Percentiles rank a stretch among this genome's conserved stretches.
Conservation (phyloP, 2,797 vertebrate genomes). For the Periophthalmus magnuspinnatus region DNA sequence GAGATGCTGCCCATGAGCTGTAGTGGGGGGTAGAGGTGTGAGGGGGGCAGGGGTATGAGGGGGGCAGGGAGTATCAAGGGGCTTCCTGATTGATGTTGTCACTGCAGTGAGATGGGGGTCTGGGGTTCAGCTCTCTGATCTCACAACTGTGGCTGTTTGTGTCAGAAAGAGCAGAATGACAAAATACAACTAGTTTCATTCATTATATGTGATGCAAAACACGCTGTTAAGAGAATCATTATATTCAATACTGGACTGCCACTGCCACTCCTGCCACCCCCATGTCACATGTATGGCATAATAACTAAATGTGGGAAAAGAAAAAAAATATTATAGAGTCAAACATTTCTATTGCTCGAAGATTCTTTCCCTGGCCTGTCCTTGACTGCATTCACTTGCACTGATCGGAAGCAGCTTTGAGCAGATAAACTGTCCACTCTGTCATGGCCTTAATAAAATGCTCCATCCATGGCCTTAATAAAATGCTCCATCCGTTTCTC, state of each 20-base stretch:
- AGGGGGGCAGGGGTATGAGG: constrained; percentile 35
- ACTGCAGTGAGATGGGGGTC: constrained; percentile 53
- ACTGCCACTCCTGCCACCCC: not conserved
- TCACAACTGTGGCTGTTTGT: constrained; percentile 48
- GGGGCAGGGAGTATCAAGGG: constrained; percentile 47
- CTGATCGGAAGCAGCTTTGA: constrained; percentile 7
- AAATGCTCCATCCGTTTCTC: constrained; percentile 57
- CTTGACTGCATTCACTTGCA: not conserved
- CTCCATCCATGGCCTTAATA: constrained; percentile 58
- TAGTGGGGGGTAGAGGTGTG: constrained; percentile 48
- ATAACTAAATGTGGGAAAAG: not conserved
- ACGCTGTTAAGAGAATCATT: too few relatives aligned
- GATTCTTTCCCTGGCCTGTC: not conserved
- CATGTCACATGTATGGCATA: not conserved
- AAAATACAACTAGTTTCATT: constrained; percentile 9
- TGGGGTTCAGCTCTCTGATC: constrained; percentile 54
- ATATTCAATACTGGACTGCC: not conserved
- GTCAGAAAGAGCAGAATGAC: constrained; percentile 42
- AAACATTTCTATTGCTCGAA: not conserved
- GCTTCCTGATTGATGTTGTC: constrained; percentile 67
- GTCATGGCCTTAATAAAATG: constrained; percentile 62
- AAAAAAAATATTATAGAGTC: not conserved
- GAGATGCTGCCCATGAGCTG: constrained; percentile 70
- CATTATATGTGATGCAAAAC: not conserved
- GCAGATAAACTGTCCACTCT: not conserved